These are phyloP conservation scores for Salticus scenicus DNA, from an alignment of 2,888 invertebrate species.

Conservation along the genomic window DNA sequence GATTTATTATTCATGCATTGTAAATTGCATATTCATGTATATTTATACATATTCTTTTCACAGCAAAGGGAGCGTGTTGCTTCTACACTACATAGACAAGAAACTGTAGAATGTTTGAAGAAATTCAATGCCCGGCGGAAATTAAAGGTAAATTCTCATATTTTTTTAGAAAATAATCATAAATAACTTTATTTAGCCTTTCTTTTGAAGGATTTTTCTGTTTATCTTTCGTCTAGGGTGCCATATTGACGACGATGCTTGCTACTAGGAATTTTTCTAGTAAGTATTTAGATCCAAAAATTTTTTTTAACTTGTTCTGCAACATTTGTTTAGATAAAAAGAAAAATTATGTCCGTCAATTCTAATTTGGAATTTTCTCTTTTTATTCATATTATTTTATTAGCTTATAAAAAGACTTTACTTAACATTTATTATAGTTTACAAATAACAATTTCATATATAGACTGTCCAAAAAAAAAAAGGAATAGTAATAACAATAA, in stretches of 20 bases:
- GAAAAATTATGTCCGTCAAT: too few relatives aligned
- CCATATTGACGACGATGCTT: constrained; percentile 99
- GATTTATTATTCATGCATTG: too few relatives aligned
- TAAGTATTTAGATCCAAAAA: constrained; percentile 80
- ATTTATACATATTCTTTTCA: not conserved
- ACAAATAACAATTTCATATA: too few relatives aligned
- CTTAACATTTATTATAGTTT: too few relatives aligned
- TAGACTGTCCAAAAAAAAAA: too few relatives aligned
- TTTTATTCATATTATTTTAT: too few relatives aligned
- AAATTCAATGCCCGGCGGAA: constrained; percentile 99
- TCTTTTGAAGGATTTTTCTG: not conserved
- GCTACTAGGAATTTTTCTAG: constrained; percentile 99
- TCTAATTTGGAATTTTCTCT: too few relatives aligned
- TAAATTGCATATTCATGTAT: not conserved
- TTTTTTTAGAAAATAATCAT: not conserved
- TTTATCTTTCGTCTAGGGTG: constrained; percentile 81
- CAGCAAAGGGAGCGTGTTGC: constrained; percentile 98
- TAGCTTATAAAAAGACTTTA: too few relatives aligned
- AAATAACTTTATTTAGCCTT: not conserved
- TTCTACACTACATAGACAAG: constrained; percentile 98
- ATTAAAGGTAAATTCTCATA: constrained; percentile 79
- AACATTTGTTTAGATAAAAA: too few relatives aligned
- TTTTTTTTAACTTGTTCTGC: too few relatives aligned
- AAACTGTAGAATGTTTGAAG: constrained; percentile 99
- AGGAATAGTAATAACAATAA: too few relatives aligned